Evolutionary conservation across 2,113 vertebrate genomes (phyloP).

Genomic region (Leptodactylus fuscus): DNA sequence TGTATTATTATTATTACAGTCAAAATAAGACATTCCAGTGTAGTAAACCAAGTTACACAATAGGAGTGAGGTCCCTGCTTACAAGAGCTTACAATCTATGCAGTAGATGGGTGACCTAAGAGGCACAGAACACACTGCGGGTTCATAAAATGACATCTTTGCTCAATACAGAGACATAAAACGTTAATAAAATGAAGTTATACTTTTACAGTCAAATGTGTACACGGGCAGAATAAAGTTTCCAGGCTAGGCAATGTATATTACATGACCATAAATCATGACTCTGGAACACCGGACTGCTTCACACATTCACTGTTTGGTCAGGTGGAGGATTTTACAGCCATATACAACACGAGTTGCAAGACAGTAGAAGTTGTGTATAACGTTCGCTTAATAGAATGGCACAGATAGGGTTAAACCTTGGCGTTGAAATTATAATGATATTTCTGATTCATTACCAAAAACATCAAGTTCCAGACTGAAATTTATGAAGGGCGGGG

Average conservation of each 20-base stretch:
- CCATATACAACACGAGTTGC: not conserved
- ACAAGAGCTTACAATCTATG: too few species aligned
- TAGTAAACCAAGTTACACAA: too few species aligned
- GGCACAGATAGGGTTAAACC: not conserved
- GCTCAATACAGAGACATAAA: too few species aligned
- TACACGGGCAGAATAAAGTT: not conserved
- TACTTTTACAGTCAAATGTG: not conserved
- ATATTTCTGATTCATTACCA: not conserved
- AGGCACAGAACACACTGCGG: too few species aligned
- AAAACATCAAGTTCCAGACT: not conserved
- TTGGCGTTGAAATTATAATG: not conserved
- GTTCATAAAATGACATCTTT: too few species aligned
- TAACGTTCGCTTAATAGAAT: not conserved
- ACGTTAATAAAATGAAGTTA: too few species aligned
- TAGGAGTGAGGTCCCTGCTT: too few species aligned
- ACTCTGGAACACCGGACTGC: not conserved
- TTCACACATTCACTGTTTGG: conserved; percentile 23
- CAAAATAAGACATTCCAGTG: too few species aligned
- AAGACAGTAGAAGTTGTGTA: not conserved
- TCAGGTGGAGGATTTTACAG: conserved; percentile 17
- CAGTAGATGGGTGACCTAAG: too few species aligned
- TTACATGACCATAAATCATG: conserved; percentile 6
- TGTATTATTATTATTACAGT: too few species aligned
- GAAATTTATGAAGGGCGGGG: too few species aligned
- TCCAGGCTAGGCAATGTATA: too few species aligned